Conservation (phyloP, 2,797 vertebrate species). For the Hybognathus amarus region DNA sequence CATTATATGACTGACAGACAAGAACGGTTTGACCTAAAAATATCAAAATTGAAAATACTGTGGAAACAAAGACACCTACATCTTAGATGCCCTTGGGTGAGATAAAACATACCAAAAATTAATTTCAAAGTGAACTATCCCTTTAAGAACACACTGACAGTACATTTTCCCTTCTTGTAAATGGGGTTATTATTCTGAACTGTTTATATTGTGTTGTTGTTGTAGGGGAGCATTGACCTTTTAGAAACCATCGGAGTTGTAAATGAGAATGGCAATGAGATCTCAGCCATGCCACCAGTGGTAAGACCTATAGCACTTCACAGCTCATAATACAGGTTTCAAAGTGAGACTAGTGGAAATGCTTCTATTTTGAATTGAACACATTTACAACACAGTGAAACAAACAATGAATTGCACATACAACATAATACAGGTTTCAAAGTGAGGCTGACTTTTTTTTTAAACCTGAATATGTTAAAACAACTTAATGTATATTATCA, state of each 20-base stretch:
- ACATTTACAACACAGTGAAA: too few species aligned
- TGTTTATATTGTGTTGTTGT: constrained; percentile 37
- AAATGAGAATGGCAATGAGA: constrained; percentile 73
- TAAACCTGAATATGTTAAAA: too few species aligned
- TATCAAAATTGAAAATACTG: too few species aligned
- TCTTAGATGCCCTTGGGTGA: too few species aligned
- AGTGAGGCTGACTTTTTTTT: neutral
- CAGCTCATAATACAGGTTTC: neutral
- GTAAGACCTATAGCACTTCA: constrained; percentile 61
- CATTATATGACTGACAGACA: too few species aligned
- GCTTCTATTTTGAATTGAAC: neutral
- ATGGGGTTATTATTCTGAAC: neutral
- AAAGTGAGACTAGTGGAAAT: neutral
- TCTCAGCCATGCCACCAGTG: constrained; percentile 65
- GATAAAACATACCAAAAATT: too few species aligned
- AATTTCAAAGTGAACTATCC: too few species aligned
- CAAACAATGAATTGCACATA: neutral
- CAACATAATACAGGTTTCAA: neutral
- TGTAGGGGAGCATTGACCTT: constrained; percentile 78
- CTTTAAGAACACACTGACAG: neutral
- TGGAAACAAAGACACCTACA: too few species aligned
- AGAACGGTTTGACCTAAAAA: too few species aligned
- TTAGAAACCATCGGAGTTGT: constrained; percentile 76
- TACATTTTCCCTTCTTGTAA: neutral
- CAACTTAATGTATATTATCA: too few species aligned